Evolutionary conservation across 2,888 invertebrate genomes (phyloP).

Genomic region (Gari tellinella): DNA sequence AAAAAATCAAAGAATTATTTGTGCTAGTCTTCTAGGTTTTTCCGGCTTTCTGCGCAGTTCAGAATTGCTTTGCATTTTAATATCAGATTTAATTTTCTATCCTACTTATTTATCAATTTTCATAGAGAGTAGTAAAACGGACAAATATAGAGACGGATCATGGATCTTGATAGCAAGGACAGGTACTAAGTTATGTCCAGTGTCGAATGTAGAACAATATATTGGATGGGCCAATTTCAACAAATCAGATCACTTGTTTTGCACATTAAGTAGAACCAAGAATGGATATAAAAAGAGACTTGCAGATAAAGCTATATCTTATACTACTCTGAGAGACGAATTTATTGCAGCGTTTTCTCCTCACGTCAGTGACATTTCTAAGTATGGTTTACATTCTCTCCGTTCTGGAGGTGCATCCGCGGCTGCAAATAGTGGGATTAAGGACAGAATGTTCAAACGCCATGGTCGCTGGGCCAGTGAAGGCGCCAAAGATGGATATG

Average conservation of each 20-base stretch:
- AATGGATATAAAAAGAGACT: background rate
- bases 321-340: constrained; percentile 2
- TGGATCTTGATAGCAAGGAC: constrained; percentile 19
- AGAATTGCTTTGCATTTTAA: constrained; percentile 23
- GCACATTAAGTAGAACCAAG: background rate
- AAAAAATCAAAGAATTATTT: constrained; percentile 24
- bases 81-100: constrained; percentile 22
- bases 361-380: background rate
- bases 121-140: constrained; percentile 33
- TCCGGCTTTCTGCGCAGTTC: constrained; percentile 30
- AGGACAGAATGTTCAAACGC: constrained; percentile 5
- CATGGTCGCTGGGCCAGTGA: constrained; percentile 12
- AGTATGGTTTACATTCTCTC: constrained; percentile 4
- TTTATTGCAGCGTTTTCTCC: background rate
- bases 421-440: constrained; percentile 8
- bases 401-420: constrained; percentile 10
- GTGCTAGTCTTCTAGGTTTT: constrained; percentile 15
- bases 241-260: background rate
- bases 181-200: too few relatives aligned
- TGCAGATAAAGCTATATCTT: background rate
- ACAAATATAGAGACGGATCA: constrained; percentile 32
- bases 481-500: constrained; percentile 11
- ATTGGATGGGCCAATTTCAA: background rate
- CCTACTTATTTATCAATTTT: background rate
- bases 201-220: too few relatives aligned